Percentiles rank a stretch among this genome's conserved stretches.
Evolutionary conservation across 2,797 vertebrate genomes (phyloP).

Genomic region (Anguilla megastoma): DNA sequence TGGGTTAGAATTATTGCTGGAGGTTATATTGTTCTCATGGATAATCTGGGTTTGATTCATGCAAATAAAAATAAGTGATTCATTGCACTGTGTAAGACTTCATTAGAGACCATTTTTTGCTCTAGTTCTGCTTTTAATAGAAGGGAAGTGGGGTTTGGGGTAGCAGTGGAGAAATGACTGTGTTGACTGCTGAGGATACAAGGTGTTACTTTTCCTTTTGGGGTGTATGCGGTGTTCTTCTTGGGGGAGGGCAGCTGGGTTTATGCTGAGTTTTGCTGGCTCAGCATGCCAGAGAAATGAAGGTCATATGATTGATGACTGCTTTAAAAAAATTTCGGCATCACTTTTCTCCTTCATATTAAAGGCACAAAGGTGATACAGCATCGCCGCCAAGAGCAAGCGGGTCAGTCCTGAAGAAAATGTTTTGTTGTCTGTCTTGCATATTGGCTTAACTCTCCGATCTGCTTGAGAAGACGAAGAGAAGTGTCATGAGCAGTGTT

Average conservation of each 20-base stretch:
- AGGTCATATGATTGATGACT: neutral
- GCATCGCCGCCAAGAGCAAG: neutral
- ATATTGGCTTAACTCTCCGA: neutral
- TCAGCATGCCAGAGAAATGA: conserved; percentile 4
- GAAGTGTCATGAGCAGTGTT: neutral
- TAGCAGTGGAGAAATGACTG: neutral
- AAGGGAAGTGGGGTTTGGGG: neutral
- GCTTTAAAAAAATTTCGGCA: neutral
- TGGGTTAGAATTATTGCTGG: neutral
- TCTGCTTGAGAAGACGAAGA: neutral
- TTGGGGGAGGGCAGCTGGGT: neutral
- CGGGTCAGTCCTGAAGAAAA: neutral
- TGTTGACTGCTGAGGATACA: neutral
- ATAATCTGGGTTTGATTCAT: neutral
- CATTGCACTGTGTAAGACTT: neutral
- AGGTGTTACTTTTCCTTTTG: neutral
- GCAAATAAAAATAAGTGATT: neutral
- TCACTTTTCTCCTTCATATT: neutral
- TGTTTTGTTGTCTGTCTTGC: neutral
- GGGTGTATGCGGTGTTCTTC: neutral
- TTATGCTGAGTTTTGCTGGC: conserved; percentile 13
- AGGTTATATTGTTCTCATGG: neutral
- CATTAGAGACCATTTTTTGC: neutral
- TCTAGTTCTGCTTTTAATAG: neutral
- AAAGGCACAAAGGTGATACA: neutral